Evolutionary conservation across 2,888 invertebrate genomes (phyloP), one percentile per base, ranked within the genome.

Genomic region (Chrysopilus asiliformis): DNA sequence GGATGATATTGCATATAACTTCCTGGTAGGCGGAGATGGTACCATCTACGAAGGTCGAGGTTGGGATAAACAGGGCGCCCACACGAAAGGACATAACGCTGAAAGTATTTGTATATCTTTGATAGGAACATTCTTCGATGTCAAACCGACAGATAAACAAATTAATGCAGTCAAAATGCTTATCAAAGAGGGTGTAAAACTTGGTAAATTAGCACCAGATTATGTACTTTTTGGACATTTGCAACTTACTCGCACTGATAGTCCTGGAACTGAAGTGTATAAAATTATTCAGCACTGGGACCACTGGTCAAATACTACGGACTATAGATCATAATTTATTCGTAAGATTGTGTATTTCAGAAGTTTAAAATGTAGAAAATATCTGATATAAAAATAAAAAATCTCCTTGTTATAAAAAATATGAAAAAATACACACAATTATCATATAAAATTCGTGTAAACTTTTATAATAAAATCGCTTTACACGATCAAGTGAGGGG

Each of bases 21-120:
- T 83, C 47, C 58, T 86, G 3, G 71, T 86, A 2, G 85, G 82
- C 1, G 83, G 82, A 4, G 83, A 84, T 51, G 84, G 83, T 0
- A 68, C 71, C 7, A 76, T 74, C 0, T 84, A 82, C 53, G 71
- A 69, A 45, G 83, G 79, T 1, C 71, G 83, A 4, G 79, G 80
- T 2, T 86, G 85, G 85, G 71, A 76, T 44, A 57, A 60, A 40
- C 64, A 72, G 28, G 85, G 84, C 0, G 77, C 83, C 0, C 83
- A 84, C 49, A 71, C 81, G 0, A 67, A 68, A 27, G 56, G 74
- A 28, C 80, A 72, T 52, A 82, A 83, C 52, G 56, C 56, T 10
- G 66, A 59, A 34, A 79, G 79, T 49, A 70, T 83, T 19, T 79
- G 77, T 3, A 72, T 84, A 7, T 75, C 76, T 4, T 79, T 79